phyloP scores from a whole-genome alignment of 2,888 invertebrate genomes.

The Exocentrus adspersus region DNA sequence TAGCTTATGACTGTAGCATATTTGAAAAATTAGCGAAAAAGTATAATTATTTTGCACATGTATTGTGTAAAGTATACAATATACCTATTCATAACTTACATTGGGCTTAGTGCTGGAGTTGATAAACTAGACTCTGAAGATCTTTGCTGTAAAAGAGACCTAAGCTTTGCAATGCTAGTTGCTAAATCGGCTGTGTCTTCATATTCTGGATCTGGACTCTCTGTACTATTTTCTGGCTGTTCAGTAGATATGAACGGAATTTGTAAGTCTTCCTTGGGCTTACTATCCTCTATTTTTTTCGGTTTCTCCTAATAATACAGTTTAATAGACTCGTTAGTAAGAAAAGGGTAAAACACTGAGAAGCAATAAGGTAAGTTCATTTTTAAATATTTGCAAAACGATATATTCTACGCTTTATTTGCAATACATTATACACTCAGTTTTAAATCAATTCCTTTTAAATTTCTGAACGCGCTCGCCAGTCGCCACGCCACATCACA shows the following conservation, averaged over 20 bases:
- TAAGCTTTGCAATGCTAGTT: conserved; percentile 75
- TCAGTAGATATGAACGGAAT: conserved; percentile 52
- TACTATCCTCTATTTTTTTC: conserved; percentile 29
- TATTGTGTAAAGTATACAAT: no score
- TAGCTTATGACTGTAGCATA: neutral
- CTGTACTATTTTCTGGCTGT: conserved; percentile 44
- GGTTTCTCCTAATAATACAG: conserved; percentile 46
- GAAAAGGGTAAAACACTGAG: no score
- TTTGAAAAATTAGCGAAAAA: no score
- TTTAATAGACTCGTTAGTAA: no score
- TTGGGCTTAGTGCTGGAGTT: conserved; percentile 62
- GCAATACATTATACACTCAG: no score
- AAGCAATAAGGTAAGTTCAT: no score
- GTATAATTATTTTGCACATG: no score
- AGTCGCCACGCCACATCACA: no score
- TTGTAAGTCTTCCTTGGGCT: conserved; percentile 36
- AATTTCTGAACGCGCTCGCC: no score
- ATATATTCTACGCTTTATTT: no score
- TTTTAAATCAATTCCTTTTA: no score
- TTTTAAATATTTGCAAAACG: no score
- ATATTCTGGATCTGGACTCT: conserved; percentile 71
- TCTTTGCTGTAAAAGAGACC: conserved; percentile 72
- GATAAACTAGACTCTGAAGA: conserved; percentile 59
- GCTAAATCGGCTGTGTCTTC: conserved; percentile 79
- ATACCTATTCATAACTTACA: conserved; percentile 53